phyloP scores from a whole-genome alignment of 2,113 vertebrate genomes.

The Lutjanus erythropterus region DNA sequence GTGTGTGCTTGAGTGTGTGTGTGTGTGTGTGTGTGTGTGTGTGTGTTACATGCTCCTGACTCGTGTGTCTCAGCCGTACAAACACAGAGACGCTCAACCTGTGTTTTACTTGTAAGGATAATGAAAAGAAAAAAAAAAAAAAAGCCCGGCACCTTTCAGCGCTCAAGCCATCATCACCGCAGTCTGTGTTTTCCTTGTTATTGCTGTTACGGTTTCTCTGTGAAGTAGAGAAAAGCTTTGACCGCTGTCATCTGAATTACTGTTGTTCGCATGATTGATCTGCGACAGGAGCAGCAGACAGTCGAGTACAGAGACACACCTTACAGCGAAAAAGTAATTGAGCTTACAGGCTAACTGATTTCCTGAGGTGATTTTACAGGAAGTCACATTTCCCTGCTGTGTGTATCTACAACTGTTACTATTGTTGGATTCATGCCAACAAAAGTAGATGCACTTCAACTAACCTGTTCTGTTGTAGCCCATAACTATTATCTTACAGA shows the following conservation, averaged over 20 bases:
- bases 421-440: background rate
- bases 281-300: constrained; percentile 39
- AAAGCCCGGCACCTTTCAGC: constrained; percentile 19
- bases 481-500: background rate
- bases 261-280: constrained; percentile 61
- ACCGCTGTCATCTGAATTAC: constrained; percentile 52
- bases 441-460: background rate
- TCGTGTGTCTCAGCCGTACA: constrained; percentile 6
- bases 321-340: background rate
- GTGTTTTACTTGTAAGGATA: constrained; percentile 48
- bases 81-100: constrained; percentile 14
- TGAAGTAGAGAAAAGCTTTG: constrained; percentile 45
- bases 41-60: background rate
- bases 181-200: constrained; percentile 59
- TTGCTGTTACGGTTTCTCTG: constrained; percentile 37
- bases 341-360: constrained; percentile 24
- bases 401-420: constrained; percentile 15
- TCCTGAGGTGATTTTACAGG: constrained; percentile 21
- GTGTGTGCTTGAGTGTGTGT: constrained; percentile 35
- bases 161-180: constrained; percentile 18
- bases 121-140: constrained; percentile 53
- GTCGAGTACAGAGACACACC: constrained; percentile 28
- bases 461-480: constrained; percentile 12
- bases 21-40: constrained; percentile 12
- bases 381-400: background rate